A percentile compares a stretch with the other conserved stretches of the same genome.
Evolutionary conservation across 1,140 invertebrate species (phyloP).

Genomic region (Hyles euphorbiae): DNA sequence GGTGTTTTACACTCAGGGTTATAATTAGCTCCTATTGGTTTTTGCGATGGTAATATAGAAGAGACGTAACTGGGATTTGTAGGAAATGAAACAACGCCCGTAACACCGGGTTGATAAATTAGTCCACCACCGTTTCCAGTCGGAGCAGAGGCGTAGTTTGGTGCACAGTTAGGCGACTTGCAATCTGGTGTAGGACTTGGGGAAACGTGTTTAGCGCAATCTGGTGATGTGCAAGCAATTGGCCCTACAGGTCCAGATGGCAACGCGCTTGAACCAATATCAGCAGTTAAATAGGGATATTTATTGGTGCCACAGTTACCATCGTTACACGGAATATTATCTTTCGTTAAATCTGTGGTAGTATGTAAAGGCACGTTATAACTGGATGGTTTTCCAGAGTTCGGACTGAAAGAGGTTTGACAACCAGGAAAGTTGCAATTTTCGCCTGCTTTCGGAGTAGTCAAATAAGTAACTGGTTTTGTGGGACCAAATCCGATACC

Average conservation of each 20-base stretch:
- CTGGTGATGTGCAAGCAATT: conserved; percentile 15
- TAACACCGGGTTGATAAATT: background rate
- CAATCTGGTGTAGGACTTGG: conserved; percentile 4
- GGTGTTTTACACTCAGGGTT: conserved; percentile 13
- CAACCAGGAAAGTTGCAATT: conserved; percentile 37
- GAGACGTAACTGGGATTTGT: background rate
- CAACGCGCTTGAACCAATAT: background rate
- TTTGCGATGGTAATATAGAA: background rate
- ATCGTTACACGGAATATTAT: background rate
- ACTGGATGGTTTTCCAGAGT: conserved; percentile 29
- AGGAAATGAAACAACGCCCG: background rate
- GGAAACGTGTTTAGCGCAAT: conserved; percentile 16
- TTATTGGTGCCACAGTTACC: conserved; percentile 13
- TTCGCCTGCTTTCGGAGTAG: conserved; percentile 29
- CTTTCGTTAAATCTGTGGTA: background rate
- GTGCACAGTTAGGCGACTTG: conserved; percentile 9
- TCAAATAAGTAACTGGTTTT: conserved; percentile 20
- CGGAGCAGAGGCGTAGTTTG: background rate
- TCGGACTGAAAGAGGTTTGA: conserved; percentile 5
- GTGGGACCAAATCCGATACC: conserved; percentile 2
- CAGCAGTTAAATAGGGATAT: background rate
- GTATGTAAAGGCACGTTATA: conserved; percentile 47
- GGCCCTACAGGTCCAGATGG: background rate
- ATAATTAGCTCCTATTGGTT: background rate
- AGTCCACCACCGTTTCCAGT: background rate